Base-by-base conservation (phyloP, 2,797 vertebrate species). In the Phalanger gymnotis region DNA sequence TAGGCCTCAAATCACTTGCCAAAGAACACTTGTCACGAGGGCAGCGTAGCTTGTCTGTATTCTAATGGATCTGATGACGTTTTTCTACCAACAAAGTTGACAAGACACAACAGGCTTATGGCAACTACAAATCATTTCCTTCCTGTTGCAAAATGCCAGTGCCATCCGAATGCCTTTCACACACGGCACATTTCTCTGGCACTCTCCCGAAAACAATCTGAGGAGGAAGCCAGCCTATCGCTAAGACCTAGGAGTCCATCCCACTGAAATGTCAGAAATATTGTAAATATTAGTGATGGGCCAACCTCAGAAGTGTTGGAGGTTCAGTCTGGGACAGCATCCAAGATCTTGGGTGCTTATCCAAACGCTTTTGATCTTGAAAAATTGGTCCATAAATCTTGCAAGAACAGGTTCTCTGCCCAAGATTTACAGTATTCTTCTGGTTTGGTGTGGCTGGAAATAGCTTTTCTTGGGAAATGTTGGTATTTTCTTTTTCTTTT, bases 321-420 rank as follows among this genome's bases (percentile, higher is more conserved):
- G 91, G 96, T 47, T 96, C 96, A 90, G 90, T 91, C 96, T 97
- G 95, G 96, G 97, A 97, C 96, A 92, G 90, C 61, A 89, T 95
- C 97, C 96, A 97, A 97, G 94, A 96, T 93, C 96, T 96, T 92
- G 91, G 96, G 90, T 97, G 92, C 97, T 95, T 97, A 87, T 95
- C 54, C 94, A 98, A 97, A 98, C 93, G 96, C 81, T 96, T 97
- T 96, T 96, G 95, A 94, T 97, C 94, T 97, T 97, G 97, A 98
- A 97, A 97, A 96, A 95, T 98, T 94, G 96, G 91, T 96, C 95
- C 95, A 34, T 91, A 95, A 93, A 92, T 97, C 95, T 97, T 96
- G 95, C 25, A 96, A 96, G 92, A 95, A 95, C 96, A 96, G 94
- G 96, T 96, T 97, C 55, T 90, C 54, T 95, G 73, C 40, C 89